Conservation (phyloP, 2,888 invertebrate genomes). For the Morinoia aosen region DNA sequence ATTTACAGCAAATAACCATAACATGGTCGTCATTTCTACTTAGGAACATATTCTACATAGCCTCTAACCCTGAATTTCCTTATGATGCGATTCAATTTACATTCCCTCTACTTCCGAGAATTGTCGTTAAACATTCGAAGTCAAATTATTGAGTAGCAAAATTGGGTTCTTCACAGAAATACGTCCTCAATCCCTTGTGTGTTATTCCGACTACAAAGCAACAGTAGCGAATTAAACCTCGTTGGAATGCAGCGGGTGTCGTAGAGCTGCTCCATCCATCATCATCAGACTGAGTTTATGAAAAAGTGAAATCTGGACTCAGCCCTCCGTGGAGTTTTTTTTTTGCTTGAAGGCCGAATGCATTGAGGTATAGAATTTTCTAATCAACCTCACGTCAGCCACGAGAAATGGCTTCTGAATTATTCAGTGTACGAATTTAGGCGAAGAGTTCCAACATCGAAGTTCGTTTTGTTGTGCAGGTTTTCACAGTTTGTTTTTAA, state of each 20-base stretch:
- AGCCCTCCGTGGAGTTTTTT: not conserved
- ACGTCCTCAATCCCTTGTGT: not conserved
- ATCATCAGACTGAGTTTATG: not conserved
- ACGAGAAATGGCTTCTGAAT: not conserved
- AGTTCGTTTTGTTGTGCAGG: not conserved
- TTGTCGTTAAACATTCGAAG: not conserved
- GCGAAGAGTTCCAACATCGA: not conserved
- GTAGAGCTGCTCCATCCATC: not conserved
- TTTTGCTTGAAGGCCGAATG: not conserved
- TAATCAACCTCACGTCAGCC: not conserved
- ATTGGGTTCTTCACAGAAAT: not conserved
- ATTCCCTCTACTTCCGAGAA: not conserved
- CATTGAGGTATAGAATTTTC: not conserved
- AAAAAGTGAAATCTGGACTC: constrained; percentile 4
- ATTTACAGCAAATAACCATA: not conserved
- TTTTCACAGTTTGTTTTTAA: not conserved
- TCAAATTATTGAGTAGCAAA: not conserved
- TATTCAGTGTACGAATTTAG: not conserved
- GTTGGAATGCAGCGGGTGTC: not conserved
- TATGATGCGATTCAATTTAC: no score
- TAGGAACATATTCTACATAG: not conserved
- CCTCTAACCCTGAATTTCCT: no score
- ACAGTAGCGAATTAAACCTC: not conserved
- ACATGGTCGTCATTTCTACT: not conserved
- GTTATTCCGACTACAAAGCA: not conserved